Percentiles rank a stretch among this genome's conserved stretches.
Evolutionary conservation across 2,888 invertebrate genomes (phyloP).

Genomic region (Pristionchus fissidentatus): DNA sequence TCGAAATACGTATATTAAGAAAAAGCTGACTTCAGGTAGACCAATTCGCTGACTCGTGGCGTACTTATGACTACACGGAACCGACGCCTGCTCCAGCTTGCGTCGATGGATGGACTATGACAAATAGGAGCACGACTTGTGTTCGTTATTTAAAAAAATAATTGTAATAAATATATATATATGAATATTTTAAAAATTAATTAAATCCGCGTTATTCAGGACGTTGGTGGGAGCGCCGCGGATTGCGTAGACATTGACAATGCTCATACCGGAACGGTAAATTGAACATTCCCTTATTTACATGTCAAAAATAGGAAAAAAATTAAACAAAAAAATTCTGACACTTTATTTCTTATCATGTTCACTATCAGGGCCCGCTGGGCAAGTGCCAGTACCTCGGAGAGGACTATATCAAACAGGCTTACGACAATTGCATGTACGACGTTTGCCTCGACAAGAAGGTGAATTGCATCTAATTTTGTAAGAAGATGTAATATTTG

Average conservation of each 20-base stretch:
- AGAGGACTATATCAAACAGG: slow-evolving; percentile 54
- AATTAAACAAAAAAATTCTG: neutral
- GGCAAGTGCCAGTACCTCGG: slow-evolving; percentile 59
- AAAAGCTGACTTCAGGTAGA: neutral
- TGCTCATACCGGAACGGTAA: slow-evolving; percentile 39
- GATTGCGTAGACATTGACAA: slow-evolving; percentile 50
- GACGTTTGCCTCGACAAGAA: slow-evolving; percentile 62
- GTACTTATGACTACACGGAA: neutral
- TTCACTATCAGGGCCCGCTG: slow-evolving; percentile 58
- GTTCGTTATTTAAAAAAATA: too few relatives aligned
- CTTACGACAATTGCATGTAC: slow-evolving; percentile 65
- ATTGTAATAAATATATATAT: too few relatives aligned
- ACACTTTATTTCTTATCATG: neutral
- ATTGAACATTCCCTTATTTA: too few relatives aligned
- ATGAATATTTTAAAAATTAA: too few relatives aligned
- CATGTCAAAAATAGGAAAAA: too few relatives aligned
- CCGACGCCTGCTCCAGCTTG: slow-evolving; percentile 13
- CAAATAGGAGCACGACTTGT: slow-evolving; percentile 44
- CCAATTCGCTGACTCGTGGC: slow-evolving; percentile 11
- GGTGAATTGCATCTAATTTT: neutral
- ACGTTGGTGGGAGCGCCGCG: slow-evolving; percentile 7
- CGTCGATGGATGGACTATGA: slow-evolving; percentile 47
- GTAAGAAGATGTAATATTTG: neutral
- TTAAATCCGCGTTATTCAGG: too few relatives aligned
- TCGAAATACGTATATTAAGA: neutral